A percentile compares a stretch with the other conserved stretches of the same genome.
Conservation (phyloP, 2,888 invertebrate species). For the Priapulus caudatus region DNA sequence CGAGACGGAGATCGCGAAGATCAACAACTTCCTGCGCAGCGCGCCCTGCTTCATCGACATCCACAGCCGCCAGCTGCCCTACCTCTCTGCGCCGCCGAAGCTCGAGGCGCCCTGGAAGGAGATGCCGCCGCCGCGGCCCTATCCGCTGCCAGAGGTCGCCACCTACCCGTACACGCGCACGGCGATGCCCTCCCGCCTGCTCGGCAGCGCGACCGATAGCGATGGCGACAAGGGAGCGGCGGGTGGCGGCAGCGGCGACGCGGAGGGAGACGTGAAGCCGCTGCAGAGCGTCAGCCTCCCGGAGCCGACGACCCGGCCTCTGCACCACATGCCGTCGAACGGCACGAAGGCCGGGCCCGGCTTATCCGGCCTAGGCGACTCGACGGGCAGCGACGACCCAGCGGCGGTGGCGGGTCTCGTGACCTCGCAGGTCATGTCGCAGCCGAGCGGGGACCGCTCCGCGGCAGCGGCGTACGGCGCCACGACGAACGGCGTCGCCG, state of each 20-base stretch:
- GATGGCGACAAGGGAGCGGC: neutral
- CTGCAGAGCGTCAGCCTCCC: neutral
- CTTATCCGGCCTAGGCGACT: neutral
- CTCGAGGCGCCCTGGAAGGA: neutral
- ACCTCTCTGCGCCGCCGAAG: neutral
- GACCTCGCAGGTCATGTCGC: neutral
- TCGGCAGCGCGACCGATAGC: too few relatives aligned
- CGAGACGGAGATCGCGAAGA: neutral
- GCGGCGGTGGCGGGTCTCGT: too few relatives aligned
- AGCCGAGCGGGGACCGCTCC: neutral
- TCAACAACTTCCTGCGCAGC: conserved; percentile 1
- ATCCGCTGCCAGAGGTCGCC: neutral
- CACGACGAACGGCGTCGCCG: too few relatives aligned
- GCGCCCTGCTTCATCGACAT: neutral
- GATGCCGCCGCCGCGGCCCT: neutral
- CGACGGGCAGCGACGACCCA: neutral
- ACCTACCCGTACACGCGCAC: conserved; percentile 1
- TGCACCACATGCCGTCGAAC: neutral
- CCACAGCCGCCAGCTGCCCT: neutral
- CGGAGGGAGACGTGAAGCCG: neutral
- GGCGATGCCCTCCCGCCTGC: neutral
- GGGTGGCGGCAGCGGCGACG: neutral
- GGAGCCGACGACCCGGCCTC: neutral
- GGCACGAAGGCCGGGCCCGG: neutral
- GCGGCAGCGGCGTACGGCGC: too few relatives aligned